These are phyloP conservation scores for Ephialtes manifestator DNA, from an alignment of 2,888 invertebrate genomes.

Conservation along the genomic window DNA sequence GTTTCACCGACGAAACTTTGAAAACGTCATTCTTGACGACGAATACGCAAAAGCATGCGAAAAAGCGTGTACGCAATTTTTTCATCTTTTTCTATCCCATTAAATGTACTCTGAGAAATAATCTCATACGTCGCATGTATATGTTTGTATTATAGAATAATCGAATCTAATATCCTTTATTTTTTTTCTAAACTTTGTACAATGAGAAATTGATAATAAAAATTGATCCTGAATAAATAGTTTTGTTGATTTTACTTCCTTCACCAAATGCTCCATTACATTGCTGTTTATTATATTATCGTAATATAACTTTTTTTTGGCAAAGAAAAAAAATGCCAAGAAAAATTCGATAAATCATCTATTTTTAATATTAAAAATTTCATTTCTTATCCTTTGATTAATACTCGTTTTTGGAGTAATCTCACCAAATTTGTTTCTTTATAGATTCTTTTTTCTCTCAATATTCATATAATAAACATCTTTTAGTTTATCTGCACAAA, in stretches of 20 bases:
- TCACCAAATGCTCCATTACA: background rate
- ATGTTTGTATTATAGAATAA: slow-evolving; percentile 54
- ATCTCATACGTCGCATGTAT: slow-evolving; percentile 23
- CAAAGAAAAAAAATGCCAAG: too few relatives aligned
- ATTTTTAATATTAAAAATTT: too few relatives aligned
- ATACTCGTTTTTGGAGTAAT: too few relatives aligned
- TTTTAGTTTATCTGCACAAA: too few relatives aligned
- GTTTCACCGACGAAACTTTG: slow-evolving; percentile 8
- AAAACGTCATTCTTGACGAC: slow-evolving; percentile 10
- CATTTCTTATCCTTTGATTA: too few relatives aligned
- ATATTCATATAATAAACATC: too few relatives aligned
- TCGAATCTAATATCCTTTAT: slow-evolving; percentile 24
- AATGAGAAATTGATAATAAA: slow-evolving; percentile 62
- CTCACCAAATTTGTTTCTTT: too few relatives aligned
- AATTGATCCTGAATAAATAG: slow-evolving; percentile 41
- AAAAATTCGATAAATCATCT: too few relatives aligned
- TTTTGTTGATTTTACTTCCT: background rate
- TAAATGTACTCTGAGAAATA: background rate
- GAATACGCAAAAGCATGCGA: background rate
- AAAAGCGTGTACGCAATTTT: background rate
- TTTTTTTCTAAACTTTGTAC: slow-evolving; percentile 41
- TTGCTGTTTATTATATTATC: too few relatives aligned
- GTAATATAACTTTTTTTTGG: too few relatives aligned
- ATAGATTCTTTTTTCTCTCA: too few relatives aligned
- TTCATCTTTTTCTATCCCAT: slow-evolving; percentile 18